Conservation (phyloP, 2,113 vertebrate species). For the Marmota flaviventris region DNA sequence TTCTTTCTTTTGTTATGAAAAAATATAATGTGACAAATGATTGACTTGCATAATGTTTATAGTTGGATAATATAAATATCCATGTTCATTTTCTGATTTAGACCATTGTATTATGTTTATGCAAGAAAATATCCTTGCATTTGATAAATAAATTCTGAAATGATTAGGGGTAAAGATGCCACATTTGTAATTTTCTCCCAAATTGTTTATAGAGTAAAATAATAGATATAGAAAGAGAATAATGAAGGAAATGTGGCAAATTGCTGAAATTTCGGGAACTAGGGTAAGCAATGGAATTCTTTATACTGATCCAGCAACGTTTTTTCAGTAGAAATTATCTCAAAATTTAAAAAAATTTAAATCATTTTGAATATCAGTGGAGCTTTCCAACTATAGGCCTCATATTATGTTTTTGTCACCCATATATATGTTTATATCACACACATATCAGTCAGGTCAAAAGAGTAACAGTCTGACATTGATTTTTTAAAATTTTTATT, state of each 20-base stretch:
- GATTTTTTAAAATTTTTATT: neutral
- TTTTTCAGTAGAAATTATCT: neutral
- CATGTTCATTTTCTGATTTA: slow-evolving; percentile 20
- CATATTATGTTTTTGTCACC: neutral
- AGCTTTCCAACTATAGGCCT: neutral
- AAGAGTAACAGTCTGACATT: neutral
- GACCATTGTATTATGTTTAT: neutral
- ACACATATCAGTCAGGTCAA: neutral
- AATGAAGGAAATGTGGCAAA: neutral
- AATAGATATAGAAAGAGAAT: neutral
- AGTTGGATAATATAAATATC: neutral
- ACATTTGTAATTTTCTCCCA: neutral
- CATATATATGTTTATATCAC: too few species aligned
- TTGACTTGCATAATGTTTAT: neutral
- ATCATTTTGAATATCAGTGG: neutral
- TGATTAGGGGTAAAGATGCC: neutral
- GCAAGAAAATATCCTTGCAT: neutral
- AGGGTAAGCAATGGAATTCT: neutral
- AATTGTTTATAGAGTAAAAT: neutral
- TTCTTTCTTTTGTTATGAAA: neutral
- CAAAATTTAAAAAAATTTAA: neutral
- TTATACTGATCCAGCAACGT: neutral
- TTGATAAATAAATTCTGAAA: neutral
- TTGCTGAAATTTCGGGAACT: slow-evolving; percentile 17
- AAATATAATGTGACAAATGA: neutral